Percentiles rank a stretch among this genome's conserved stretches.
Conservation (phyloP, 2,797 vertebrate genomes). For the Calcarius lapponicus region DNA sequence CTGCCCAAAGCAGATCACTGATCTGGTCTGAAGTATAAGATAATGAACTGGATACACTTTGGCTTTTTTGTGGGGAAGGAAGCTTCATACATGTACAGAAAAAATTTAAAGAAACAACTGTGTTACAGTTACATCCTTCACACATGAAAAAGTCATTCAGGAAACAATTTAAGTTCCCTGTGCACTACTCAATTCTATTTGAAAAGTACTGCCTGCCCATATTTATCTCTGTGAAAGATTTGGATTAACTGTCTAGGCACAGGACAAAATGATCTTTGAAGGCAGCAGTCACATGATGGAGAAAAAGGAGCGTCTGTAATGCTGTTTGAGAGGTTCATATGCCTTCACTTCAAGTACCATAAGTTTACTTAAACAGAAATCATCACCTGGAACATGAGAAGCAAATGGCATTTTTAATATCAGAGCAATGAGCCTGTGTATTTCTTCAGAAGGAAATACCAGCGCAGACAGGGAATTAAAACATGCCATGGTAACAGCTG, state of each 20-base stretch:
- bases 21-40: neutral
- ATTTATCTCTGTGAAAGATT: neutral
- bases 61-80: neutral
- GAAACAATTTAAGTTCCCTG: neutral
- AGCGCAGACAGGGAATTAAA: constrained; percentile 50
- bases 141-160: neutral
- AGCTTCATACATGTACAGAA: neutral
- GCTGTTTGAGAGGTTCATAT: neutral
- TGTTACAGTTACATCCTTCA: neutral
- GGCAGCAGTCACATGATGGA: neutral
- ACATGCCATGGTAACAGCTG: constrained; percentile 56
- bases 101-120: constrained; percentile 7
- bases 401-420: constrained; percentile 27
- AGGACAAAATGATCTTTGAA: constrained; percentile 5
- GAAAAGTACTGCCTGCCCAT: constrained; percentile 7
- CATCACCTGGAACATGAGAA: constrained; percentile 4
- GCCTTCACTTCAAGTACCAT: neutral
- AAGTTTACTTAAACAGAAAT: constrained; percentile 33
- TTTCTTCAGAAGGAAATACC: constrained; percentile 45
- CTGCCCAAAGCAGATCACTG: neutral
- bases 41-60: neutral
- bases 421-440: constrained; percentile 4
- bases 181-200: neutral
- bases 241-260: neutral
- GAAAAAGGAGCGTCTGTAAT: neutral